Evolutionary conservation across 92 coral and sea anemone genomes (phyloP).

Genomic region (Scolanthus callimorphus): DNA sequence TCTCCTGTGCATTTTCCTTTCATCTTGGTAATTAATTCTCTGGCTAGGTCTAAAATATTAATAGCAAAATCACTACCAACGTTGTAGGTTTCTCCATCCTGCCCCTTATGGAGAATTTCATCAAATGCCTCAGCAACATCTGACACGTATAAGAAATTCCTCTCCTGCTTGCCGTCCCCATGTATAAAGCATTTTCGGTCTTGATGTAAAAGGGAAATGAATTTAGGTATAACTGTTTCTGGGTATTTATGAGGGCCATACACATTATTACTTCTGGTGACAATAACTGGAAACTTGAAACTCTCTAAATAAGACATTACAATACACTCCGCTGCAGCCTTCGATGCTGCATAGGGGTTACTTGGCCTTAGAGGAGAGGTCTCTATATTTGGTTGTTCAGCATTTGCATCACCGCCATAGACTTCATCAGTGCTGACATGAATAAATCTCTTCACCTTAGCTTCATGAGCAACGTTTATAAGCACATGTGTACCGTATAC

Average conservation of each 20-base stretch:
- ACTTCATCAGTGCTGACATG: constrained; percentile 64
- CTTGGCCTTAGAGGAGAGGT: constrained; percentile 56
- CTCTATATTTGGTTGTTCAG: too few species aligned
- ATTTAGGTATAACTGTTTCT: constrained; percentile 61
- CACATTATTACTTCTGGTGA: constrained; percentile 55
- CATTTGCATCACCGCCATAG: constrained; percentile 37
- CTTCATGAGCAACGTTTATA: constrained; percentile 45
- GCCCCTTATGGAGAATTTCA: constrained; percentile 44
- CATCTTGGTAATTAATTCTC: constrained; percentile 21
- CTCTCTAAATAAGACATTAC: constrained; percentile 59
- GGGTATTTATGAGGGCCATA: constrained; percentile 68
- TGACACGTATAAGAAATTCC: constrained; percentile 53
- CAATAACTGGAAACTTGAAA: constrained; percentile 50
- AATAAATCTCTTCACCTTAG: constrained; percentile 53
- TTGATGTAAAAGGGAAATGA: constrained; percentile 42
- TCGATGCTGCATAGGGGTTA: constrained; percentile 64
- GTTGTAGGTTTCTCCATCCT: constrained; percentile 57
- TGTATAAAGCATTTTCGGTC: constrained; percentile 54
- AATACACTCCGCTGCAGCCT: constrained; percentile 64
- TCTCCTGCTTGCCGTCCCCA: constrained; percentile 52
- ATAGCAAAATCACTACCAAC: constrained; percentile 55
- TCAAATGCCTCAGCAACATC: constrained; percentile 60
- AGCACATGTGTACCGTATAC: constrained; percentile 64
- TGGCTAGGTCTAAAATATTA: constrained; percentile 44
- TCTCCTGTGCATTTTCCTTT: constrained; percentile 6